Percentiles rank a stretch among this genome's conserved stretches.
Evolutionary conservation across 2,797 vertebrate species (phyloP).

Genomic region (Phoeniculus purpureus): DNA sequence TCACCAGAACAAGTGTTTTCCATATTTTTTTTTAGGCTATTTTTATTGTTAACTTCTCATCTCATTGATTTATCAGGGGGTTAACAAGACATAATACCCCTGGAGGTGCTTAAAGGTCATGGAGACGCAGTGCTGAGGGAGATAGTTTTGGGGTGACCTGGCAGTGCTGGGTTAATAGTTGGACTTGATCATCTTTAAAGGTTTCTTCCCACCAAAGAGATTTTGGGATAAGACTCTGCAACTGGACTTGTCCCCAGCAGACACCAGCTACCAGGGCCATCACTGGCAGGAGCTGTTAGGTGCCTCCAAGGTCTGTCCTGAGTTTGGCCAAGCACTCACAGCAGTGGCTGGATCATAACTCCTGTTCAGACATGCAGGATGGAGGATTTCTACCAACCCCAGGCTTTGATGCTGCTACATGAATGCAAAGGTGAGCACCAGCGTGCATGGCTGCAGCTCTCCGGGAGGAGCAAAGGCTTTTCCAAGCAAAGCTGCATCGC

Average conservation of each 20-base stretch:
- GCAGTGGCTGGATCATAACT: not conserved
- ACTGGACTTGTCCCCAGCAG: not conserved
- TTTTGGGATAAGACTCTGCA: not conserved
- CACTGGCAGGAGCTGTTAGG: not conserved
- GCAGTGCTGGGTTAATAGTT: no score
- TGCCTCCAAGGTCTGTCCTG: no score
- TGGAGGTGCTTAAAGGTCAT: not conserved
- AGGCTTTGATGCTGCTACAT: not conserved
- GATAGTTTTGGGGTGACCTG: no score
- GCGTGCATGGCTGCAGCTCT: not conserved
- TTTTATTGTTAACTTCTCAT: not conserved
- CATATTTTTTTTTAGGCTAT: not conserved
- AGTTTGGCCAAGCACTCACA: rapidly evolving
- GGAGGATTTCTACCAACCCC: not conserved
- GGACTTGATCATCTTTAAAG: no score
- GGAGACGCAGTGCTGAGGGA: no score
- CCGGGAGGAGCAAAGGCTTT: not conserved
- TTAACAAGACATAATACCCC: not conserved
- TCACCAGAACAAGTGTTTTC: not conserved
- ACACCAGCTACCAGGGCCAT: not conserved
- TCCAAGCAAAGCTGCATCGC: not conserved
- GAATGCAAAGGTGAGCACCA: not conserved
- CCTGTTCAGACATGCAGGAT: rapidly evolving
- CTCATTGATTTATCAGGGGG: not conserved
- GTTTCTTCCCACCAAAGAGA: no score